phyloP scores from a whole-genome alignment of 2,888 invertebrate genomes.

The Caenorhabditis sp. region DNA sequence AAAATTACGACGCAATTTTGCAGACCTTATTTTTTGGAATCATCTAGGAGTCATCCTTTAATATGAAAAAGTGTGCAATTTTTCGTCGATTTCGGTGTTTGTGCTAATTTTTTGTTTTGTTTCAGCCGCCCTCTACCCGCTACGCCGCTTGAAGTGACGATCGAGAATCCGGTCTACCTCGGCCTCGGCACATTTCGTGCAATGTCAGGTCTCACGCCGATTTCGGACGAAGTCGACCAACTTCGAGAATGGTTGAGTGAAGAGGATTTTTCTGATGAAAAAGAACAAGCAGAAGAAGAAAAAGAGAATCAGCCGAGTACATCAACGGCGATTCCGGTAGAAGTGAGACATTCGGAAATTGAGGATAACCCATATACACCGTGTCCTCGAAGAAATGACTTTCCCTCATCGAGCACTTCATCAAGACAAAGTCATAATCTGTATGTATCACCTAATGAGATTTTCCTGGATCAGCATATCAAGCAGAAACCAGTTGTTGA shows the following conservation, averaged over 20 bases:
- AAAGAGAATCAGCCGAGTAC: slow-evolving; percentile 2
- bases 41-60: too few relatives aligned
- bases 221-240: slow-evolving; percentile 17
- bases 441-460: slow-evolving; percentile 12
- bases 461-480: background rate
- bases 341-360: background rate
- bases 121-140: background rate
- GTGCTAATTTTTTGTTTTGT: too few relatives aligned
- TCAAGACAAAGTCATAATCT: slow-evolving; percentile 20
- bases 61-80: too few relatives aligned
- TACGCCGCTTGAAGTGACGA: background rate
- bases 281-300: too few relatives aligned
- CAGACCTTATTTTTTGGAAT: too few relatives aligned
- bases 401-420: background rate
- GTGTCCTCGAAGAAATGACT: slow-evolving; percentile 21
- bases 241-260: slow-evolving; percentile 31
- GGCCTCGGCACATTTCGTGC: slow-evolving; percentile 28
- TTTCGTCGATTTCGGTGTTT: too few relatives aligned
- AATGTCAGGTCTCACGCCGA: slow-evolving; percentile 20
- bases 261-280: too few relatives aligned
- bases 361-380: slow-evolving; percentile 37
- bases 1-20: too few relatives aligned
- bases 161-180: slow-evolving; percentile 42
- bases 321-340: slow-evolving; percentile 1
- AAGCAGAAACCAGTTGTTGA: slow-evolving; percentile 15